Evolutionary conservation across 2,888 invertebrate genomes (phyloP), one percentile per base, ranked within the genome.

Genomic region (Hololepta plana): DNA sequence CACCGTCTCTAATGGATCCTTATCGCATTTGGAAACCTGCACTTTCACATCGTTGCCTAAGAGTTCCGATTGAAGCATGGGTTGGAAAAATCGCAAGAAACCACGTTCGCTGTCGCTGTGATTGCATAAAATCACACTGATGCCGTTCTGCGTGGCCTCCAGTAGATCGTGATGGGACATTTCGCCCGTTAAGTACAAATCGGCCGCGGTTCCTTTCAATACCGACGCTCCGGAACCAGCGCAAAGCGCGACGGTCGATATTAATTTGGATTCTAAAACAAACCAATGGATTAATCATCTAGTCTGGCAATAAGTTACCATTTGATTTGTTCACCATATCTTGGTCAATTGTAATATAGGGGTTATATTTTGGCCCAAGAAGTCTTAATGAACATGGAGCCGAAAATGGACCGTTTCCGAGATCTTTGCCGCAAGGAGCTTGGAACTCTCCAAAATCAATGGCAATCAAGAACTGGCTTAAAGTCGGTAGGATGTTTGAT

Each of bases 21-120:
- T 60, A 53, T 90, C 90, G 20, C 52, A 48, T 42, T 66, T 49
- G 5, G 88, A 84, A 12, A 87, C 63, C 31, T 67, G 38, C 5
- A 88, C 64, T 35, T 65, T 49, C 6, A 75, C 64, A 29, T 61
- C 46, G 31, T 65, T 34, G 9, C 39, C 32, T 12, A 55, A 31
- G 7, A 46, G 33, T 10, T 44, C 38, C 19, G 32, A 32, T 13
- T 45, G 35, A 20, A 60, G 40, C 9, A 38, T 40, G 5, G 46
- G 38, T 17, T 59, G 54, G 32, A 88, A 76, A 6, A 52, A 52
- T 20, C 55, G 57, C 4, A 93, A 58, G 48, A 73, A 95, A 4
- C 91, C 90, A 33, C 93, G 64, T 53, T 95, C 95, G 0, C 90
- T 85, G 56, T 91, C 87, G 19, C 82, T 85, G 53, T 95, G 93